phyloP scores from a whole-genome alignment of 1,140 invertebrate species.

The Rhynchophorus ferrugineus region DNA sequence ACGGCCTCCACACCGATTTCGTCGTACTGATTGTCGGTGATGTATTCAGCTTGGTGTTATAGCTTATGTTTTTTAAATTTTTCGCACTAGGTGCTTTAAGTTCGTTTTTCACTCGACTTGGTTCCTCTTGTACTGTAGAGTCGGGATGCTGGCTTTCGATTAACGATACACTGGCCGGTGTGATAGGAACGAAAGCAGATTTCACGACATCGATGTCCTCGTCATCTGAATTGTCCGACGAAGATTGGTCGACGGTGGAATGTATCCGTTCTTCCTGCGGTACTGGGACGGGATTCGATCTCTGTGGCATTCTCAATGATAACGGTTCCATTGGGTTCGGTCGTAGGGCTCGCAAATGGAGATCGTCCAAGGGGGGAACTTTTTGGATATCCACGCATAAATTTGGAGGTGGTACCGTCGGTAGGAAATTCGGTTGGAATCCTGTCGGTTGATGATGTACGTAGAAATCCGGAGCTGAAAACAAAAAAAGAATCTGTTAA shows the following conservation, averaged over 20 bases:
- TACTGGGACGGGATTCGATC: constrained; percentile 26
- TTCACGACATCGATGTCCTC: constrained; percentile 66
- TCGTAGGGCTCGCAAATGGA: constrained; percentile 14
- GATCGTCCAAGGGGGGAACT: constrained; percentile 20
- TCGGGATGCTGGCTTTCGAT: constrained; percentile 48
- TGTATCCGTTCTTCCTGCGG: constrained; percentile 44
- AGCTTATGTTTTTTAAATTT: constrained; percentile 42
- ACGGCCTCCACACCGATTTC: constrained; percentile 69
- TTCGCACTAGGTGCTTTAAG: constrained; percentile 53
- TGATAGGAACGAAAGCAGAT: constrained; percentile 60
- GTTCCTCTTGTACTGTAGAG: constrained; percentile 48
- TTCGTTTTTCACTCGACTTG: constrained; percentile 42
- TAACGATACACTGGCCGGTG: constrained; percentile 42
- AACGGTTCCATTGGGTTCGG: constrained; percentile 31
- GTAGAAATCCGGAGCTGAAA: constrained; percentile 36
- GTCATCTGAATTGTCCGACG: constrained; percentile 51
- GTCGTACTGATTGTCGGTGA: constrained; percentile 47
- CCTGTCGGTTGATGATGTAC: constrained; percentile 43
- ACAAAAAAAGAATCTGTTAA: constrained; percentile 16
- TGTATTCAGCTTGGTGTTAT: constrained; percentile 45
- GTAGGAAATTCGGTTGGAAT: constrained; percentile 31
- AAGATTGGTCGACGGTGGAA: constrained; percentile 52
- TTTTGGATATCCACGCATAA: constrained; percentile 15
- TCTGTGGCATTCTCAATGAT: constrained; percentile 28
- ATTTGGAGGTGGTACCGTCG: constrained; percentile 8